These are phyloP conservation scores for Vidua chalybeata DNA, from an alignment of 2,113 vertebrate species.

Conservation along the genomic window DNA sequence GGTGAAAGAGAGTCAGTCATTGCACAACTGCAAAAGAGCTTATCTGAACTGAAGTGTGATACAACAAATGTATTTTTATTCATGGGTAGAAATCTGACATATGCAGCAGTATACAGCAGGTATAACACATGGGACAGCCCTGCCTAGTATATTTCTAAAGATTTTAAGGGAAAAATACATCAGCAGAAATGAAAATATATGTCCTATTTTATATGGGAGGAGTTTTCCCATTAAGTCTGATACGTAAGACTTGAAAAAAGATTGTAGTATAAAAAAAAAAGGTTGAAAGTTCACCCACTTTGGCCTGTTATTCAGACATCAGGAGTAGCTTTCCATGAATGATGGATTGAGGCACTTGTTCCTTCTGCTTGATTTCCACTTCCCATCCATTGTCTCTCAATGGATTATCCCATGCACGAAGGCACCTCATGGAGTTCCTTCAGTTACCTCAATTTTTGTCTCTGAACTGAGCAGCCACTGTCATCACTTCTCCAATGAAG, in stretches of 20 bases:
- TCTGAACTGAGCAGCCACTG: background rate
- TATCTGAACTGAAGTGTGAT: background rate
- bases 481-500: fast-evolving
- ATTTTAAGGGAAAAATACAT: background rate
- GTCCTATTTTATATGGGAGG: background rate
- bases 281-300: background rate
- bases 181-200: background rate
- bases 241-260: background rate
- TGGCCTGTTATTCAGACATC: background rate
- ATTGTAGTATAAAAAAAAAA: background rate
- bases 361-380: background rate
- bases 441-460: background rate
- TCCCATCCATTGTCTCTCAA: background rate
- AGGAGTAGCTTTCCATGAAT: background rate
- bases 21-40: background rate
- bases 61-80: background rate
- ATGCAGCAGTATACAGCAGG: background rate
- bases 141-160: background rate
- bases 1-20: background rate
- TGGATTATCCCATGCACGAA: background rate
- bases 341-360: background rate
- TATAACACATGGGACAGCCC: background rate
- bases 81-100: background rate
- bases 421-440: background rate
- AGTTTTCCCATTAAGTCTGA: background rate